Evolutionary conservation across 64 coral and sea anemone species (phyloP), one percentile per base, ranked within the genome.

Genomic region (Pachyseris speciosa): DNA sequence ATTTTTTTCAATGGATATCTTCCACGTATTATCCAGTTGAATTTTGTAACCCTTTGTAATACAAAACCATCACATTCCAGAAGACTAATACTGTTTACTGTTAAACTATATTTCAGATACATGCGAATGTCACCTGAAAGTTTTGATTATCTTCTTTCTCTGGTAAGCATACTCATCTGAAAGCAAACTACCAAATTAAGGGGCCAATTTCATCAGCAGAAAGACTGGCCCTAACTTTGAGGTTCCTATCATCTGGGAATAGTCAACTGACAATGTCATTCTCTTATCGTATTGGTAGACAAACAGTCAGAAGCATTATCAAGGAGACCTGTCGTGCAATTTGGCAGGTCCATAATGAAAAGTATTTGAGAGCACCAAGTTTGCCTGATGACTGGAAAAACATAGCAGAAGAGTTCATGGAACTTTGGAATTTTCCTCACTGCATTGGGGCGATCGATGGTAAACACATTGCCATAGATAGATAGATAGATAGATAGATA

Each of bases 101-200:
- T n/a, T n/a, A n/a, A n/a, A n/a, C n/a, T n/a, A n/a, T n/a, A 78
- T 67, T 73, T 48, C 66, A 87, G 85, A 45, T 87, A 87, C 67
- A 50, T 87, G 67, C 7, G 85, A 55, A 87, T 87, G 85, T 73
- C 66, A 6, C 85, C 64, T 8, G 85, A 87, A 19, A 31, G 26
- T 73, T 87, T 87, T 73, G 85, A 87, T 28, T 47, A 57, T 33
- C 29, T 73, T 12, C 42, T 73, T 2, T 30, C 41, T 15, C 6
- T 87, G 5, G 49, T 87, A 16, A 49, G 9, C 10, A 66, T 47
- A 74, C 3, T 10, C 8, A 51, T 74, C 3, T 26, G 9, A 36
- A 87, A 74, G 41, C 40, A 43, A 19, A 52, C 66, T 38, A 87
- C 85, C 4, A 55, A 33, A 70, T 10, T 87, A 16, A 48, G 69